A percentile compares a stretch with the other conserved stretches of the same genome.
Evolutionary conservation across 2,888 invertebrate species (phyloP).

Genomic region (Empis livida): DNA sequence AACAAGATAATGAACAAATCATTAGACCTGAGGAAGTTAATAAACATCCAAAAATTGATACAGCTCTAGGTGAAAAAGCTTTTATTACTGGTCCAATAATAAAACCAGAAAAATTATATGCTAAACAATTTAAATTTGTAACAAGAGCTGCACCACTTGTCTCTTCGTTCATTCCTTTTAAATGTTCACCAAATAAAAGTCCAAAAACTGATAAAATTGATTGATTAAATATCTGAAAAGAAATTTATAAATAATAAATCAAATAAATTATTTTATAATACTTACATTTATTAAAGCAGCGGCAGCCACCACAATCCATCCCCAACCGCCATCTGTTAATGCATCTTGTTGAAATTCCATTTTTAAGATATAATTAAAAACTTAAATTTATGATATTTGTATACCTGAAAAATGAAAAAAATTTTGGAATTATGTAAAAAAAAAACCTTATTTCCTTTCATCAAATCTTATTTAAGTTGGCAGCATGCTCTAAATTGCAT

Average conservation of each 20-base stretch:
- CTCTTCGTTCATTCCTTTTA: constrained; percentile 47
- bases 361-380: background rate
- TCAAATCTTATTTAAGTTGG: no score
- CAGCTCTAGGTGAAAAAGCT: constrained; percentile 40
- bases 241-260: background rate
- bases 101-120: constrained; percentile 40
- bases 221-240: constrained; percentile 51
- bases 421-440: no score
- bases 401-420: no score
- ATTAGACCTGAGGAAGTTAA: constrained; percentile 41
- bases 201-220: constrained; percentile 58
- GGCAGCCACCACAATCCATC: constrained; percentile 57
- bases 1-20: constrained; percentile 40
- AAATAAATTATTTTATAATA: background rate
- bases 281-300: constrained; percentile 54
- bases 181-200: constrained; percentile 50
- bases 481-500: no score
- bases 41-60: constrained; percentile 42
- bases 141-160: constrained; percentile 56
- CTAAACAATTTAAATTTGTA: constrained; percentile 47
- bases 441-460: no score
- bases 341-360: constrained; percentile 7
- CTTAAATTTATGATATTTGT: no score
- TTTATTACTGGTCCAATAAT: constrained; percentile 56
- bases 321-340: constrained; percentile 58